These are phyloP conservation scores for Entomyzon cyanotis DNA, from an alignment of 2,113 vertebrate genomes.

Conservation along the genomic window DNA sequence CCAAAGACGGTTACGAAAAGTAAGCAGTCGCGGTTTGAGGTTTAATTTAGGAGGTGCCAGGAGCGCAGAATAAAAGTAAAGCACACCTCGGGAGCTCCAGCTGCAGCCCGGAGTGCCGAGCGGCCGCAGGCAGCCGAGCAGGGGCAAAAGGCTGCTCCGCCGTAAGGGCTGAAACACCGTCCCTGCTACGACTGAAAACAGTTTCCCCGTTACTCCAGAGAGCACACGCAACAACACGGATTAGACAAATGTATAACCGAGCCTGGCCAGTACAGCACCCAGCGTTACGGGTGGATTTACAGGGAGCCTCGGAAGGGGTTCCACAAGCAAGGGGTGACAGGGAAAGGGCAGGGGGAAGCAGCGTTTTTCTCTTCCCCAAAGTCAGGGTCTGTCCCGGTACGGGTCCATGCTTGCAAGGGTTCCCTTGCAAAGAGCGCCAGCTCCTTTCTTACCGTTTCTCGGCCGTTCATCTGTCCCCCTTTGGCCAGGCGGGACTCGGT, in stretches of 20 bases:
- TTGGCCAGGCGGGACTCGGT: constrained; percentile 92
- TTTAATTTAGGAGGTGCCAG: constrained; percentile 18
- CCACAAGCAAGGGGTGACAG: not conserved
- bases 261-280: not conserved
- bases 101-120: not conserved
- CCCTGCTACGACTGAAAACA: not conserved
- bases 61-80: not conserved
- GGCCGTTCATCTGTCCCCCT: constrained; percentile 94
- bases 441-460: constrained; percentile 90
- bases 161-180: not conserved
- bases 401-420: not conserved
- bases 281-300: not conserved
- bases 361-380: not conserved
- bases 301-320: not conserved
- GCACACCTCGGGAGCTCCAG: not conserved
- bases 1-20: not conserved
- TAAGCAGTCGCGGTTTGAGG: not conserved
- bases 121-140: not conserved
- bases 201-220: not conserved
- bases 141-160: not conserved
- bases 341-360: not conserved
- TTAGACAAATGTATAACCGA: not conserved
- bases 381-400: not conserved
- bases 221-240: not conserved
- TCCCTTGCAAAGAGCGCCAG: not conserved